Base-by-base conservation (phyloP, 1,140 invertebrate species). In the Grapholita molesta region DNA sequence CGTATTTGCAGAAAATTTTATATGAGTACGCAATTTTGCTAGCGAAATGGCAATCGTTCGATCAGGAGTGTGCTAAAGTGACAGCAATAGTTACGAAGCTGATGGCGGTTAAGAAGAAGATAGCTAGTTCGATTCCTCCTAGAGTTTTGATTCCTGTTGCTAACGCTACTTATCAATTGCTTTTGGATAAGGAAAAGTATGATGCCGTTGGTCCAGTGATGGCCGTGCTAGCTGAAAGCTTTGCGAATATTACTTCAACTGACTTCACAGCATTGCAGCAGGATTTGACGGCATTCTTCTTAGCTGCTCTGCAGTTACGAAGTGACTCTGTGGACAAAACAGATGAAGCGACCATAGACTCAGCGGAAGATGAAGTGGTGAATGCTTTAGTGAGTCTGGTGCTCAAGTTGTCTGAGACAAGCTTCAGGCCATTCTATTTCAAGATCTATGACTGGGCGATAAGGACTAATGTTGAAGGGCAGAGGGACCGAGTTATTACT, bases 401-500 rank as follows among this genome's bases (percentile, higher is more conserved):
- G 21, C 89, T 99, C 5, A 98, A 98, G 86, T 86, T 99, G 15
- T 98, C 97, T 9, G 98, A 99, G 86, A 94, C 94, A 0, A 95
- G 94, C 18, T 99, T 99, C 84, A 94, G 96, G 74, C 97, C 97
- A 3, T 94, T 99, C 64, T 98, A 97, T 88, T 95, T 96, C 70
- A 96, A 96, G 88, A 93, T 99, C 2, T 97, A 95, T 82, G 95
- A 97, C 76, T 99, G 98, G 98, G 94, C 96, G 1, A 92, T 95
- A 38, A 92, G 94, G 72, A 84, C 89, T 67, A 92, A 93, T 79
- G 85, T 92, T 57, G 92, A 93, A 64, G 85, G 89, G 11, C 90
- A 94, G 21, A 95, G 93, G 72, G 94, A 95, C 52, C 90, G 96
- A 78, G 92, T 94, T 8, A 95, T 97, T 35, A 96, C 95, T 0